Conservation (phyloP, 2,888 invertebrate genomes). For the Philhelius pedissequus region DNA sequence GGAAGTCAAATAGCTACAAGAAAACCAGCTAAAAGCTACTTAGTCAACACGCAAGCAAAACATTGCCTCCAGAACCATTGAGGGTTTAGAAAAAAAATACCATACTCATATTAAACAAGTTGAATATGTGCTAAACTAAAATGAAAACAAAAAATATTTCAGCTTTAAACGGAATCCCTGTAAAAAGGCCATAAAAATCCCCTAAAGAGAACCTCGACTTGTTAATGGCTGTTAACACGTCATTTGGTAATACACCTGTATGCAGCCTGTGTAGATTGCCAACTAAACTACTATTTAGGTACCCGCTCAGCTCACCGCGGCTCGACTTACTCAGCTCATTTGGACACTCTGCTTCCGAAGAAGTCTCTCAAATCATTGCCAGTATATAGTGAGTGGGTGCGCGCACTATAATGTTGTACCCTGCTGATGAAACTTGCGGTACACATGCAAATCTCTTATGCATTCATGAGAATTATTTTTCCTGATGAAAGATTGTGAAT, state of each 20-base stretch:
- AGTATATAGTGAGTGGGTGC: constrained; percentile 57
- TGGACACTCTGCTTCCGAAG: constrained; percentile 53
- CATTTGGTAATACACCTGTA: constrained; percentile 68
- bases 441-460: constrained; percentile 56
- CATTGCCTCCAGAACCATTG: constrained; percentile 22
- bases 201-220: constrained; percentile 56
- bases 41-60: constrained; percentile 60
- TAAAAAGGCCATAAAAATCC: constrained; percentile 60
- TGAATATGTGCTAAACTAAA: constrained; percentile 7
- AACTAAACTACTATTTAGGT: background rate
- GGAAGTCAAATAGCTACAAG: constrained; percentile 54
- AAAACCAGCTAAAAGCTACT: constrained; percentile 56
- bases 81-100: background rate
- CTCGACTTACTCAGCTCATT: constrained; percentile 40
- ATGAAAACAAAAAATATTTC: constrained; percentile 38
- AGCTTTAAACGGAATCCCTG: constrained; percentile 67
- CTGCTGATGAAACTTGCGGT: constrained; percentile 30
- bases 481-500: constrained; percentile 49
- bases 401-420: constrained; percentile 16
- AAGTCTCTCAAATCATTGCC: constrained; percentile 30
- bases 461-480: constrained; percentile 23
- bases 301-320: background rate
- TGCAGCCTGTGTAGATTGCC: constrained; percentile 32
- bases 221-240: constrained; percentile 69
- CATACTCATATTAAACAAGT: background rate